Evolutionary conservation across 2,797 vertebrate genomes (phyloP).

Genomic region (Neostethus bicornis): DNA sequence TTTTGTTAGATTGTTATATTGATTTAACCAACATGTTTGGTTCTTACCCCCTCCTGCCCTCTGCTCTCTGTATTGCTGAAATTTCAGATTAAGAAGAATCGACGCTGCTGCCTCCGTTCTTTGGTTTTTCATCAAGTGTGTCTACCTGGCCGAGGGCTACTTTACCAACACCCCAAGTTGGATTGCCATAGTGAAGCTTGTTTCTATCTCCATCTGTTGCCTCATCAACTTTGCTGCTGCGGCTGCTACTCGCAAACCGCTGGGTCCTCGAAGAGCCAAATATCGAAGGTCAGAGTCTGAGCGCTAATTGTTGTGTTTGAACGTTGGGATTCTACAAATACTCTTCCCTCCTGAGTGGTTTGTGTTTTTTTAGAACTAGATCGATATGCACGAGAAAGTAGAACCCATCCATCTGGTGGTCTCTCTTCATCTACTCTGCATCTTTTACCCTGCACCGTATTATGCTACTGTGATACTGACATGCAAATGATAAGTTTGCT

Average conservation of each 20-base stretch:
- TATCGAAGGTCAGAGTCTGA: slow-evolving; percentile 97
- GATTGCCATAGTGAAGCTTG: slow-evolving; percentile 86
- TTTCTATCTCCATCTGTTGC: slow-evolving; percentile 87
- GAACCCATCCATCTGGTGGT: not conserved
- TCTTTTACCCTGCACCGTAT: not conserved
- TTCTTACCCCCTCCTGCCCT: not conserved
- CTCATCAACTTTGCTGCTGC: slow-evolving; percentile 91
- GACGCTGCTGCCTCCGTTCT: slow-evolving; percentile 88
- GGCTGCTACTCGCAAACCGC: slow-evolving; percentile 87
- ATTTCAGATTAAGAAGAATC: slow-evolving; percentile 88
- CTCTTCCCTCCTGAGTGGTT: slow-evolving; percentile 6
- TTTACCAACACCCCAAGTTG: slow-evolving; percentile 75
- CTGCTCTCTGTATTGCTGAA: too few species aligned
- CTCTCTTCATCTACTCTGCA: slow-evolving; percentile 9
- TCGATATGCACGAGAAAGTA: not conserved
- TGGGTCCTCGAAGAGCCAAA: slow-evolving; percentile 85
- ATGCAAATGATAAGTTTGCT: slow-evolving; percentile 6
- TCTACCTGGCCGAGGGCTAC: slow-evolving; percentile 84
- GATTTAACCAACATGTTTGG: not conserved
- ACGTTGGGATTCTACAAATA: slow-evolving; percentile 12
- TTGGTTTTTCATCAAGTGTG: slow-evolving; percentile 87
- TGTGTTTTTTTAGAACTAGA: slow-evolving; percentile 7
- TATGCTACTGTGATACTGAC: slow-evolving; percentile 13
- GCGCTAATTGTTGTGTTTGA: slow-evolving; percentile 77
- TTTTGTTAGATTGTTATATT: not conserved